Percentiles rank a stretch among this genome's conserved stretches.
Conservation (phyloP, 2,888 invertebrate species). For the Antheraea assamensis region DNA sequence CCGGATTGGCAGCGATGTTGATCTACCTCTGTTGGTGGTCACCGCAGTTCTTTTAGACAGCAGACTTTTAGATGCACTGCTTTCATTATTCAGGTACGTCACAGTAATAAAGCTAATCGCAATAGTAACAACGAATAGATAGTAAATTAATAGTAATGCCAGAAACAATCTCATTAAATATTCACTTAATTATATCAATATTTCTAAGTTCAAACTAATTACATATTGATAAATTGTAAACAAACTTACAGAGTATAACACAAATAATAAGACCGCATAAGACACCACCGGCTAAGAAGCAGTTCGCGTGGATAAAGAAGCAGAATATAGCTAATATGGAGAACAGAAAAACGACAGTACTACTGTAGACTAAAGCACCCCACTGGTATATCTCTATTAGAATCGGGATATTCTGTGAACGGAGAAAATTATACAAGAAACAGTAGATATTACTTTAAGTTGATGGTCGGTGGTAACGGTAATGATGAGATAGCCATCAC, state of each 20-base stretch:
- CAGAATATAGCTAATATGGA: constrained; percentile 51
- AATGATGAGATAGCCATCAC: not conserved
- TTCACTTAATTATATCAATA: not conserved
- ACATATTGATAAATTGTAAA: not conserved
- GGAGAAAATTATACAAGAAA: not conserved
- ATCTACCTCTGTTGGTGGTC: too few relatives aligned
- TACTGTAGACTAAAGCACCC: constrained; percentile 53
- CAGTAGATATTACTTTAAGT: too few relatives aligned
- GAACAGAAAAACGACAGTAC: constrained; percentile 45
- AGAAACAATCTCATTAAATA: too few relatives aligned
- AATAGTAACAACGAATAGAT: too few relatives aligned
- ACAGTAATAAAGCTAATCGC: too few relatives aligned
- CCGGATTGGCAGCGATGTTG: too few relatives aligned
- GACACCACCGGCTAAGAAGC: constrained; percentile 46
- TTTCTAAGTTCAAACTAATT: not conserved
- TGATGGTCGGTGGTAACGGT: not conserved
- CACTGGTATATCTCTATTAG: constrained; percentile 65
- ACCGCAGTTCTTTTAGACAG: too few relatives aligned
- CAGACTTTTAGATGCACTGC: too few relatives aligned
- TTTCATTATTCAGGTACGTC: too few relatives aligned
- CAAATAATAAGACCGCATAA: constrained; percentile 45
- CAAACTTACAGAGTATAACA: constrained; percentile 49
- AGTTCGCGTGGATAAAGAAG: constrained; percentile 57
- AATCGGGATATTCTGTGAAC: constrained; percentile 55
- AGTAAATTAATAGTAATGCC: too few relatives aligned